Percentiles rank a stretch among this genome's conserved stretches.
Evolutionary conservation across 2,113 vertebrate genomes (phyloP).

Genomic region (Zootoca vivipara): DNA sequence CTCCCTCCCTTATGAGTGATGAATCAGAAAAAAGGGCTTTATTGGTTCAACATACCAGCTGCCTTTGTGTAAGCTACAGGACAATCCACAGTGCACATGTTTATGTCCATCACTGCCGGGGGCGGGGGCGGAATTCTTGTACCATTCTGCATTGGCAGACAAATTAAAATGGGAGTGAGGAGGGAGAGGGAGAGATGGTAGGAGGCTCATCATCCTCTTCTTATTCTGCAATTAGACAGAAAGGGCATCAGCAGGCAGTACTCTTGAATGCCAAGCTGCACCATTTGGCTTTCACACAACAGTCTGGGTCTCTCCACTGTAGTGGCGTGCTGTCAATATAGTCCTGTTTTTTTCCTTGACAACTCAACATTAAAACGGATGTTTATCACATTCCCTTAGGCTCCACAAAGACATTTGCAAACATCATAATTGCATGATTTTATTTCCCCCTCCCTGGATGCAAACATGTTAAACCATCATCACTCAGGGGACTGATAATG

Average conservation of each 20-base stretch:
- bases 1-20: neutral
- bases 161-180: neutral
- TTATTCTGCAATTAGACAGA: neutral
- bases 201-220: constrained; percentile 27
- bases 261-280: constrained; percentile 17
- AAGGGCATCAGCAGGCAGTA: neutral
- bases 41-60: neutral
- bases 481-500: constrained; percentile 39
- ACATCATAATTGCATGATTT: constrained; percentile 61
- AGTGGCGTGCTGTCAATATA: constrained; percentile 7
- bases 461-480: constrained; percentile 49
- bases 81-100: neutral
- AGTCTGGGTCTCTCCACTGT: neutral
- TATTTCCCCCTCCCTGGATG: constrained; percentile 55
- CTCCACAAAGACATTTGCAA: constrained; percentile 54
- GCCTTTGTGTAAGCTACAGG: neutral
- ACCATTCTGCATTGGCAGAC: constrained; percentile 21
- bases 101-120: neutral
- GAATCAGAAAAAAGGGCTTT: neutral
- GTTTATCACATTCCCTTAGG: constrained; percentile 38
- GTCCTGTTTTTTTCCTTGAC: constrained; percentile 43
- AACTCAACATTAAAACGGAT: constrained; percentile 39
- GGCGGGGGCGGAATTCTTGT: neutral
- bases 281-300: neutral
- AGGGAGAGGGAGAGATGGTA: neutral